These are phyloP conservation scores for Saccostrea cuccullata DNA, from an alignment of 1,140 invertebrate species.

Conservation along the genomic window DNA sequence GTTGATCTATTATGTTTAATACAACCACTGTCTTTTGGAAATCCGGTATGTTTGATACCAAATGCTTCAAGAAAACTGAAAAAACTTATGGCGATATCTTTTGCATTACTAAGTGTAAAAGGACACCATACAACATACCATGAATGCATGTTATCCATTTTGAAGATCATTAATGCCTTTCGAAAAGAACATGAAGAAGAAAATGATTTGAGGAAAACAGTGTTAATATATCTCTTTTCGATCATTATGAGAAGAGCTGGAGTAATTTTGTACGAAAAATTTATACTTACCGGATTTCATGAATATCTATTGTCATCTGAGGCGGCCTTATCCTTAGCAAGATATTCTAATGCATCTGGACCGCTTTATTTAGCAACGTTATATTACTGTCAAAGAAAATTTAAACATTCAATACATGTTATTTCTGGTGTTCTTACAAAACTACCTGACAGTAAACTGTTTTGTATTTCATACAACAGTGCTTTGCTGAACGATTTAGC, in stretches of 20 bases:
- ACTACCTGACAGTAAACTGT: not conserved
- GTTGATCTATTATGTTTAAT: not conserved
- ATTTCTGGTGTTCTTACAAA: not conserved
- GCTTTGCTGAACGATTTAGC: not conserved
- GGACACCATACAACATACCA: not conserved
- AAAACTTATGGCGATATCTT: not conserved
- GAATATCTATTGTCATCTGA: not conserved
- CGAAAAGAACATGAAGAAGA: not conserved
- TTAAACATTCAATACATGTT: not conserved
- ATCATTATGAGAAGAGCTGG: not conserved
- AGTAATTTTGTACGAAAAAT: not conserved
- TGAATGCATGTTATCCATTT: not conserved
- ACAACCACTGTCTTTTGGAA: not conserved
- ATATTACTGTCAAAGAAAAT: conserved; percentile 12
- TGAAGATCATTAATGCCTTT: not conserved
- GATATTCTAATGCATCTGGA: not conserved
- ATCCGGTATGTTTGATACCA: not conserved
- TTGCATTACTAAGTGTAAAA: not conserved
- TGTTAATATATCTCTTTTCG: not conserved
- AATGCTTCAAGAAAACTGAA: not conserved
- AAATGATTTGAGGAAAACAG: not conserved
- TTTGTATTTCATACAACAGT: not conserved
- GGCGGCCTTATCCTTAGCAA: not conserved
- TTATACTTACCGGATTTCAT: not conserved
- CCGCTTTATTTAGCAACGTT: not conserved